Conservation (phyloP, 2,113 vertebrate genomes). For the Ictalurus punctatus region DNA sequence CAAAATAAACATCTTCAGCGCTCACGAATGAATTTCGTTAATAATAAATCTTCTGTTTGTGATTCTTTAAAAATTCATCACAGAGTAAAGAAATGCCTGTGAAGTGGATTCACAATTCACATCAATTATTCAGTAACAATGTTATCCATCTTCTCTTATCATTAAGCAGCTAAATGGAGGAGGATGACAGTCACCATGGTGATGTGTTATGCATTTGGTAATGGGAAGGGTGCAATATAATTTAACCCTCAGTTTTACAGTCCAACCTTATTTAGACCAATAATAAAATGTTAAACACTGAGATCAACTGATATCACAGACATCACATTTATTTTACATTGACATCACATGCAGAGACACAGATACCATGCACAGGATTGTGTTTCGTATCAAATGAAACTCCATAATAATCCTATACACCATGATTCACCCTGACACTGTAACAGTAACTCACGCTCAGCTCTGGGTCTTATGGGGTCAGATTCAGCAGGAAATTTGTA, state of each 20-base stretch:
- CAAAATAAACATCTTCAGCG: neutral
- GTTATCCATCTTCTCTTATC: neutral
- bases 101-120: neutral
- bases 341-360: neutral
- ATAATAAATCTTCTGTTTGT: conserved; percentile 13
- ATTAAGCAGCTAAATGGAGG: neutral
- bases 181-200: neutral
- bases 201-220: neutral
- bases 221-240: neutral
- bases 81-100: neutral
- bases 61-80: conserved; percentile 3
- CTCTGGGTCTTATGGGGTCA: too few relatives aligned
- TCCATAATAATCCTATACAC: too few relatives aligned
- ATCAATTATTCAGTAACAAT: neutral
- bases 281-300: neutral
- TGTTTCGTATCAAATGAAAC: too few relatives aligned
- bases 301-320: neutral
- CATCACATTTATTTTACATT: neutral
- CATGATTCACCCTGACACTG: too few relatives aligned
- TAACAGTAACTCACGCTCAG: too few relatives aligned
- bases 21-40: neutral
- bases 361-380: too few relatives aligned
- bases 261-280: neutral
- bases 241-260: neutral
- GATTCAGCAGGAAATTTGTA: too few relatives aligned